Evolutionary conservation across 2,113 vertebrate genomes (phyloP), one percentile per base, ranked within the genome.

Genomic region (Toxostoma redivivum): DNA sequence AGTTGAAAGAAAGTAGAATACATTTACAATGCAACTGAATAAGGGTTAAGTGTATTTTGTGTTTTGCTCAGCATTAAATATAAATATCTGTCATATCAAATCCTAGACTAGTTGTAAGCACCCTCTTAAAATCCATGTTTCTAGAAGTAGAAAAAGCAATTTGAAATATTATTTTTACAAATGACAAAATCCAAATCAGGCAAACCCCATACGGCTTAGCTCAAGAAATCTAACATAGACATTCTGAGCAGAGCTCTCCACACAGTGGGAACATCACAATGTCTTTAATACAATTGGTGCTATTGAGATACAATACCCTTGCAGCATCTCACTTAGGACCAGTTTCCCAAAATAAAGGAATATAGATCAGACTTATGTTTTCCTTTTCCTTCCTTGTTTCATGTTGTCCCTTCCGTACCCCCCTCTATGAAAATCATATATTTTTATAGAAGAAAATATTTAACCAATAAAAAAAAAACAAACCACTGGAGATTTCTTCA

Each of bases 51-150:
- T 90, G 40, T 96, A 93, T 95, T 98, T 97, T 92, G 65, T 97
- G 91, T 97, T 98, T 97, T 96, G 84, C 79, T 97, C 86, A 97
- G 77, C 96, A 95, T 97, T 97, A 97, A 91, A 96, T 77, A 91
- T 89, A 96, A 97, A 95, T 96, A 96, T 93, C 94, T 97, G 94
- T 97, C 97, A 95, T 88, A 94, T 90, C 88, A 98, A 97, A 96
- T 84, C 66, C 53, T 81, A 92, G 30, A 88, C 37, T 61, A 94
- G 81, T 88, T 76, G 81, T 62, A 93, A 95, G 79, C 60, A 95
- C 53, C 24, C n/a, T 94, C 84, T 93, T 83, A 91, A 95, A 90
- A 88, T 94, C 83, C 61, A 11, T 90, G 85, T 90, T 91, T 93
- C 76, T 94, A 87, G 66, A 77, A 96, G 77, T 76, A 76, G 94